phyloP scores from a whole-genome alignment of 2,888 invertebrate species.

The Campoplex capitator region DNA sequence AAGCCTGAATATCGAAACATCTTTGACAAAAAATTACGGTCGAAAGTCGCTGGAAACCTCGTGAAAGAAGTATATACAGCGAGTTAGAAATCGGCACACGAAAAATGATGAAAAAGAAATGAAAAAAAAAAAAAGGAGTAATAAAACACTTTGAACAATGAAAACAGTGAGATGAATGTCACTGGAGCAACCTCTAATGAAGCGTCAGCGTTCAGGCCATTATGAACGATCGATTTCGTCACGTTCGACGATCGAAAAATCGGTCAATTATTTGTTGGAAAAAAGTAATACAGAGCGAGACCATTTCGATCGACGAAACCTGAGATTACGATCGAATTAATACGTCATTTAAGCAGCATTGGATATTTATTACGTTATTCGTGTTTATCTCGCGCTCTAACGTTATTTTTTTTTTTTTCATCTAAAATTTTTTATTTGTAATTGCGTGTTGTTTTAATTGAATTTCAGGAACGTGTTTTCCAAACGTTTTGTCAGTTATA shows the following conservation, averaged over 20 bases:
- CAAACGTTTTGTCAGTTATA: constrained; percentile 63
- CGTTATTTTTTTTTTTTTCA: constrained; percentile 48
- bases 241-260: constrained; percentile 33
- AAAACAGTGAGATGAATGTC: constrained; percentile 72
- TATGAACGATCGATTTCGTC: constrained; percentile 61
- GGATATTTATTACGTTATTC: constrained; percentile 76
- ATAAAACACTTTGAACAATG: constrained; percentile 65
- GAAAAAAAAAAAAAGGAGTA: background rate
- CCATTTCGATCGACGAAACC: constrained; percentile 10
- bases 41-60: constrained; percentile 61
- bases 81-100: constrained; percentile 72
- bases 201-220: constrained; percentile 78
- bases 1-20: constrained; percentile 42
- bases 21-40: constrained; percentile 29
- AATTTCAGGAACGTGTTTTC: constrained; percentile 56
- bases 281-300: background rate
- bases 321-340: constrained; percentile 74
- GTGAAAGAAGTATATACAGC: constrained; percentile 65
- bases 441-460: constrained; percentile 12
- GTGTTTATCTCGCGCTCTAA: constrained; percentile 74
- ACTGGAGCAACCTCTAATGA: constrained; percentile 79
- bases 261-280: background rate
- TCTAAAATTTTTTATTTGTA: constrained; percentile 1
- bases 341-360: constrained; percentile 79
- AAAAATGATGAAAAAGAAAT: constrained; percentile 51